Evolutionary conservation across 2,113 vertebrate genomes (phyloP).

Genomic region (Equus quagga): DNA sequence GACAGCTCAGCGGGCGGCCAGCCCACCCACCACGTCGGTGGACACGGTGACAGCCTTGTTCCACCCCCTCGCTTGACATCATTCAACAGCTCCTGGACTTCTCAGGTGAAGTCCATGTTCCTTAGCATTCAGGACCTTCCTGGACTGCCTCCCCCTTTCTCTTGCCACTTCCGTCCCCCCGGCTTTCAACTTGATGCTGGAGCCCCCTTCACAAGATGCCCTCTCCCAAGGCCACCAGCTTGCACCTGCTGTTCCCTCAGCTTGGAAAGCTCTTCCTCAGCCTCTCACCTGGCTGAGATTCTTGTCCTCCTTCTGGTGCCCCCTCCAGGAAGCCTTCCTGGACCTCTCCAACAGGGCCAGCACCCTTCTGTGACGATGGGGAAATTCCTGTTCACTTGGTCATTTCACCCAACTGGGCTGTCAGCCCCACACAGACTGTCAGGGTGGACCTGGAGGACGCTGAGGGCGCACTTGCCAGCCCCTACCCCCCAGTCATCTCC

Average conservation of each 20-base stretch:
- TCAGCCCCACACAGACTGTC: rapidly evolving
- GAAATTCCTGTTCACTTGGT: background rate
- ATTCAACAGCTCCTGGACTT: background rate
- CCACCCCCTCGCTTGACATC: background rate
- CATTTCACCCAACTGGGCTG: background rate
- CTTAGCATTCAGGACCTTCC: background rate
- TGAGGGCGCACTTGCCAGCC: background rate
- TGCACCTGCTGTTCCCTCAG: background rate
- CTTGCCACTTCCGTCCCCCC: background rate
- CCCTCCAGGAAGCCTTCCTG: constrained; percentile 11
- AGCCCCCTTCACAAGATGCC: background rate
- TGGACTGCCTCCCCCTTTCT: background rate
- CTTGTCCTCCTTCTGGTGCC: background rate
- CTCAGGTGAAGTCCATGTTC: background rate
- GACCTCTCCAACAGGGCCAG: background rate
- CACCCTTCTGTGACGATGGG: background rate
- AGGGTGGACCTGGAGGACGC: background rate
- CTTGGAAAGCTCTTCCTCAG: background rate
- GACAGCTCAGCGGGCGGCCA: background rate
- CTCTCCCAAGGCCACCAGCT: background rate
- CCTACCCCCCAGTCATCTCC: too few species aligned
- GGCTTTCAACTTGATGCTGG: background rate
- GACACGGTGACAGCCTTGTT: background rate
- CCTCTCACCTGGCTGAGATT: background rate
- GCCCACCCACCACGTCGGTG: too few species aligned